Evolutionary conservation across 2,888 invertebrate genomes (phyloP).

Genomic region (Poecilus cupreus): DNA sequence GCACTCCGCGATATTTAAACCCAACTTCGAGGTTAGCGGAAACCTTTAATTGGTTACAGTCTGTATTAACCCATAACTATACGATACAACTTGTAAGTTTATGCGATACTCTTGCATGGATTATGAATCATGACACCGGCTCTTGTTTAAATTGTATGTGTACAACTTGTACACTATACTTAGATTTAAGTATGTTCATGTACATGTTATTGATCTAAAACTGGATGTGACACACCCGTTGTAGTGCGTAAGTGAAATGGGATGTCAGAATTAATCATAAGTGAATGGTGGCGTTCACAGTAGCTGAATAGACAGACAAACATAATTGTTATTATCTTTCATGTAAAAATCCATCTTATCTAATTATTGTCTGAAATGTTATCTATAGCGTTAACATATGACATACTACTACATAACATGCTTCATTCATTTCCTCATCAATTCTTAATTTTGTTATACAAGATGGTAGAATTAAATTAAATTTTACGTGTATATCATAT

Average conservation of each 20-base stretch:
- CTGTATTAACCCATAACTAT: not conserved
- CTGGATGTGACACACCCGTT: slow-evolving; percentile 19
- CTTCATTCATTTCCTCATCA: too few species aligned
- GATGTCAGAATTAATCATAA: slow-evolving; percentile 6
- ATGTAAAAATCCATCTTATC: too few species aligned
- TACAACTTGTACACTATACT: not conserved
- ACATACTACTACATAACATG: too few species aligned
- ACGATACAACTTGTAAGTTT: not conserved
- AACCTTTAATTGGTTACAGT: slow-evolving; percentile 19
- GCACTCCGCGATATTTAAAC: not conserved
- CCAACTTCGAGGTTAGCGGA: slow-evolving; percentile 19
- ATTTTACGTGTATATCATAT: too few species aligned
- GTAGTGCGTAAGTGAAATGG: not conserved
- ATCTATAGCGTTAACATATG: too few species aligned
- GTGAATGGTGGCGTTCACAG: too few species aligned
- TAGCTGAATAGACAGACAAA: too few species aligned
- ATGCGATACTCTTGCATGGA: not conserved
- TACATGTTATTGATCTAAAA: not conserved
- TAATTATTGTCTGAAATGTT: too few species aligned
- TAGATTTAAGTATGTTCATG: not conserved
- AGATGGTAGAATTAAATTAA: too few species aligned
- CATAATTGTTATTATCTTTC: too few species aligned
- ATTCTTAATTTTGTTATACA: too few species aligned
- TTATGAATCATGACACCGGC: slow-evolving; percentile 14
- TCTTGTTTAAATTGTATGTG: not conserved